A percentile compares a stretch with the other conserved stretches of the same genome.
phyloP scores from a whole-genome alignment of 2,113 vertebrate species.

The Arvicanthis niloticus region DNA sequence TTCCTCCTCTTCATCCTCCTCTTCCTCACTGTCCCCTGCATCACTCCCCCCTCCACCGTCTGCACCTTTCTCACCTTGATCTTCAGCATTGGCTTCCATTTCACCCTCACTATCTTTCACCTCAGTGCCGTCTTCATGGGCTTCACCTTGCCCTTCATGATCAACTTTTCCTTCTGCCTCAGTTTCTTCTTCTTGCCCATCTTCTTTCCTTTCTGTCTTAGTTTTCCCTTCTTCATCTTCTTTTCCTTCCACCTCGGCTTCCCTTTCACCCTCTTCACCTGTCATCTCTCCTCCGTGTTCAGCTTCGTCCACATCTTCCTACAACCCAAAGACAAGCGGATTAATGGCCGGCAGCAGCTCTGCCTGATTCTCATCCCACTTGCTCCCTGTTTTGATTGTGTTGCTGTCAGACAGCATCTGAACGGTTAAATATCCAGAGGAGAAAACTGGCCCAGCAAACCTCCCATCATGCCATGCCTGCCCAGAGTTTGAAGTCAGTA shows the following conservation, averaged over 20 bases:
- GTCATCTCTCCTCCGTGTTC: not conserved
- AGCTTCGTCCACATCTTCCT: constrained; percentile 46
- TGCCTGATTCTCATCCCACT: not conserved
- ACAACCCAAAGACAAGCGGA: constrained; percentile 61
- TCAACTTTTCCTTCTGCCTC: not conserved
- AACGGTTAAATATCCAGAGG: not conserved
- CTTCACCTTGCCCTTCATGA: not conserved
- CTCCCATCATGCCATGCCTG: not conserved
- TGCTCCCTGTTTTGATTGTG: not conserved
- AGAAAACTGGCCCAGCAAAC: constrained; percentile 14
- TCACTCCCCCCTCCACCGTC: constrained; percentile 72
- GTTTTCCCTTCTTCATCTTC: not conserved
- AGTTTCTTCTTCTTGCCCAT: not conserved
- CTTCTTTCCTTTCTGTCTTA: not conserved
- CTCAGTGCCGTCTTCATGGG: not conserved
- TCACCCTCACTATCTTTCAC: not conserved
- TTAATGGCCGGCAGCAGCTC: not conserved
- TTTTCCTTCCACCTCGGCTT: not conserved
- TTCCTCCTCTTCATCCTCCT: constrained; percentile 50
- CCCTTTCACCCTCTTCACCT: not conserved
- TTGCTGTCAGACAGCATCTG: not conserved
- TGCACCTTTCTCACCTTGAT: not conserved
- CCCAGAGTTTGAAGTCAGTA: not conserved
- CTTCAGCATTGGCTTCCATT: not conserved
- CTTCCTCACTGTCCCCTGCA: not conserved